Percentiles rank a stretch among this genome's conserved stretches.
phyloP scores from a whole-genome alignment of 2,888 invertebrate species.

The Choristoneura rosaceana region DNA sequence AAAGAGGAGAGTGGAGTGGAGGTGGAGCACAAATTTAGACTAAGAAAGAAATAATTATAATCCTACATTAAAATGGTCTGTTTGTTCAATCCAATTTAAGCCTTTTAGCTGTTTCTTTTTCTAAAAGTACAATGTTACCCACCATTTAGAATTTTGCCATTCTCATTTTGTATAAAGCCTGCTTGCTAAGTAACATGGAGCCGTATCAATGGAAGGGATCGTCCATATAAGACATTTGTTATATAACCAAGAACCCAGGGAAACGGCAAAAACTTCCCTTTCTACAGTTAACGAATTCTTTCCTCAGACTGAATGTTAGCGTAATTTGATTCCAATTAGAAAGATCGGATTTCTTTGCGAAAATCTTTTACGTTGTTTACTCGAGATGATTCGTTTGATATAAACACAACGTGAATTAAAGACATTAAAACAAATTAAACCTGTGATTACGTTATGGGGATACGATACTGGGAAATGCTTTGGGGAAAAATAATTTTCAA shows the following conservation, averaged over 20 bases:
- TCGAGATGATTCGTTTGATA: neutral
- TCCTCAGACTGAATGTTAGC: neutral
- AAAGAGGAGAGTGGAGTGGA: no score
- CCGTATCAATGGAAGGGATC: neutral
- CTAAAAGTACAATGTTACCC: no score
- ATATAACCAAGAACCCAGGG: neutral
- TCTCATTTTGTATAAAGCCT: no score
- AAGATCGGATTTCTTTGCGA: conserved; percentile 7
- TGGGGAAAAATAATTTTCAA: no score
- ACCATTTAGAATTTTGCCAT: no score
- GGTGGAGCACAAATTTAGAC: no score
- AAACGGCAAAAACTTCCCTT: conserved; percentile 10
- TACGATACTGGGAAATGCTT: no score
- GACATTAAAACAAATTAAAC: neutral
- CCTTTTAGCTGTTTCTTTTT: no score
- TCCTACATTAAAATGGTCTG: no score
- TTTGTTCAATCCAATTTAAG: no score
- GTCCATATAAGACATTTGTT: neutral
- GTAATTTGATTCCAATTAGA: conserved; percentile 9
- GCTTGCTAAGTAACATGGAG: neutral
- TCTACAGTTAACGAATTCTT: conserved; percentile 12
- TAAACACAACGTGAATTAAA: neutral
- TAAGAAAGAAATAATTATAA: no score
- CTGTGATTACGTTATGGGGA: neutral
- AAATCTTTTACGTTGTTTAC: neutral